Evolutionary conservation across 2,797 vertebrate species (phyloP).

Genomic region (Octomys mimax): DNA sequence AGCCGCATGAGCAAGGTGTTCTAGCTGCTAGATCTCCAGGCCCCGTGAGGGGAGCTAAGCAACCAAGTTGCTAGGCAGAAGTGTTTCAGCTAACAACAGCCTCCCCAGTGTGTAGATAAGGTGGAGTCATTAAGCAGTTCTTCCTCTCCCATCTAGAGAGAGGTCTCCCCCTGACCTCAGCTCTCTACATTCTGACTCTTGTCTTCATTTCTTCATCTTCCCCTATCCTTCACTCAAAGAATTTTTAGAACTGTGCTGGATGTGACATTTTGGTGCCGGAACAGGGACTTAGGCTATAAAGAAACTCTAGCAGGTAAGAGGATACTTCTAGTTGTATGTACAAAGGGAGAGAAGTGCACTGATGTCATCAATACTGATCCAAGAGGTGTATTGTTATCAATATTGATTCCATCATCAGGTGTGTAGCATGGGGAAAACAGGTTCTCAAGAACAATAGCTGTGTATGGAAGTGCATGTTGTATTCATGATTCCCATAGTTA

Average conservation of each 20-base stretch:
- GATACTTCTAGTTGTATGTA: too few species aligned
- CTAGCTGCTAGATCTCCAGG: neutral
- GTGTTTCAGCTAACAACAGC: neutral
- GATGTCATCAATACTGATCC: too few species aligned
- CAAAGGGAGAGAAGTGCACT: neutral
- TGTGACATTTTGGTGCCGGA: neutral
- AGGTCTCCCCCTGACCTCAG: neutral
- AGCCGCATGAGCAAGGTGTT: neutral
- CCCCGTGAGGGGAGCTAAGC: neutral
- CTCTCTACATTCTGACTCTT: neutral
- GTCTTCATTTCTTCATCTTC: neutral
- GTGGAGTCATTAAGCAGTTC: neutral
- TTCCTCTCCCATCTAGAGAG: neutral
- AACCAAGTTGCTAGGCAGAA: neutral
- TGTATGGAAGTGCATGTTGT: neutral
- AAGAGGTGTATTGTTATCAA: neutral
- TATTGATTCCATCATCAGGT: neutral
- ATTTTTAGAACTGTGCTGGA: neutral
- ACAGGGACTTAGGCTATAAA: neutral
- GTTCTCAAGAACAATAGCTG: neutral
- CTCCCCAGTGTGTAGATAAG: neutral
- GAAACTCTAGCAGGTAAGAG: neutral
- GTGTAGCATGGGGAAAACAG: neutral
- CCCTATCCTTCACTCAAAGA: neutral
- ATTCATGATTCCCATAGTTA: neutral